These are phyloP conservation scores for Akabosia matsudoensis DNA, from an alignment of 1,140 invertebrate species.

Conservation along the genomic window DNA sequence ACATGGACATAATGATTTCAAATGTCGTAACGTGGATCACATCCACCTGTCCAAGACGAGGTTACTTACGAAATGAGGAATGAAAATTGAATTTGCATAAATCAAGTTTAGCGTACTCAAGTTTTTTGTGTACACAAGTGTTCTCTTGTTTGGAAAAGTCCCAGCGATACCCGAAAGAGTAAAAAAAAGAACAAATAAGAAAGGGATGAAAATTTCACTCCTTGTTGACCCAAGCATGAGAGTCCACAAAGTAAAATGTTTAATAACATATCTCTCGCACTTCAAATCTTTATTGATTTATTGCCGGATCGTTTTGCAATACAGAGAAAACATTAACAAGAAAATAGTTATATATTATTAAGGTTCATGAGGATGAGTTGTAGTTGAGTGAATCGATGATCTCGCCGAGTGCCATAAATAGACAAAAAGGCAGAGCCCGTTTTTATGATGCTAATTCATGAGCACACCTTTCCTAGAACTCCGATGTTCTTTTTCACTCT, in stretches of 20 bases:
- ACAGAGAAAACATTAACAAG: too few relatives aligned
- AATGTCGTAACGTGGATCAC: too few relatives aligned
- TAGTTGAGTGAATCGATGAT: too few relatives aligned
- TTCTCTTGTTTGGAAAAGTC: neutral
- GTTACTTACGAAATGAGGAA: too few relatives aligned
- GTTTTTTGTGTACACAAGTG: neutral
- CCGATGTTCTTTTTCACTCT: too few relatives aligned
- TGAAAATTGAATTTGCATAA: constrained; percentile 14
- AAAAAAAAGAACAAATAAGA: neutral
- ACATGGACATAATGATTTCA: too few relatives aligned
- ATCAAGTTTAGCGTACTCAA: neutral
- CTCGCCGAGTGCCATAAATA: too few relatives aligned
- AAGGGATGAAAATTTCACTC: constrained; percentile 13
- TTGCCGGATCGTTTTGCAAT: neutral
- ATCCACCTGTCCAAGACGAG: too few relatives aligned
- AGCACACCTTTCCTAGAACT: neutral
- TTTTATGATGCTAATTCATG: neutral
- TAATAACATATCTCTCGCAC: neutral
- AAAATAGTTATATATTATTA: too few relatives aligned
- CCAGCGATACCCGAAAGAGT: too few relatives aligned
- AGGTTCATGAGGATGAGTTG: too few relatives aligned
- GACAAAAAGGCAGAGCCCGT: too few relatives aligned
- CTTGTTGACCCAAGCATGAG: constrained; percentile 6
- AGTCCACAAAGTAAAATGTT: neutral
- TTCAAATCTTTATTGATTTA: neutral